Percentiles rank a stretch among this genome's conserved stretches.
Conservation (phyloP, 2,113 vertebrate species). For the Syngnathus floridae region DNA sequence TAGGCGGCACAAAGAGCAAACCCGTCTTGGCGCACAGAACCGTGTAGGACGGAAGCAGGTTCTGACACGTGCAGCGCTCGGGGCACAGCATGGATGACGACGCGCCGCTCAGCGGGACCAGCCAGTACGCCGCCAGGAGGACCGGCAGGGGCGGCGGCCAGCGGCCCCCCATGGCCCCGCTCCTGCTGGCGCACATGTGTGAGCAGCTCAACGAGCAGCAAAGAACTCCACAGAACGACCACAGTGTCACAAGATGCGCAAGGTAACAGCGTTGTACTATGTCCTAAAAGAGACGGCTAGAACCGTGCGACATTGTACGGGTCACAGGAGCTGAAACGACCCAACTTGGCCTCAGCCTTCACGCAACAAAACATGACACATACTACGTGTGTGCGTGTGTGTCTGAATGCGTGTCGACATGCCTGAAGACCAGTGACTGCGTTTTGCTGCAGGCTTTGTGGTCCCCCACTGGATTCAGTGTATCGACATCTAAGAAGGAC, state of each 20-base stretch:
- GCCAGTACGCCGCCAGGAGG: conserved; percentile 28
- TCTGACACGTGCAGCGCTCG: conserved; percentile 79
- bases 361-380: no score
- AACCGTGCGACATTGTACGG: no score
- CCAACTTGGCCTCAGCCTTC: no score
- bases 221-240: no score
- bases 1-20: conserved; percentile 76
- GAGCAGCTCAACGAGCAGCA: no score
- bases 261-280: no score
- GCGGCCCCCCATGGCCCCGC: conserved; percentile 31
- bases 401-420: no score
- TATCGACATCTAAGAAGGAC: background rate
- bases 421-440: background rate
- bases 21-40: conserved; percentile 80
- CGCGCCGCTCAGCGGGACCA: conserved; percentile 32
- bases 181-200: conserved; percentile 11
- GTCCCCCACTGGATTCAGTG: no score
- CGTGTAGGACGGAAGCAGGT: conserved; percentile 77
- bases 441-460: background rate
- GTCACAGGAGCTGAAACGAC: no score
- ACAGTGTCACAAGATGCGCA: no score
- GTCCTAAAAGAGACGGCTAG: no score
- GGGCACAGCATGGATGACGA: conserved; percentile 72
- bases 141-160: conserved; percentile 25
- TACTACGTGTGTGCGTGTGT: no score